phyloP scores from a whole-genome alignment of 2,797 vertebrate species.

The Hyperoplus immaculatus region DNA sequence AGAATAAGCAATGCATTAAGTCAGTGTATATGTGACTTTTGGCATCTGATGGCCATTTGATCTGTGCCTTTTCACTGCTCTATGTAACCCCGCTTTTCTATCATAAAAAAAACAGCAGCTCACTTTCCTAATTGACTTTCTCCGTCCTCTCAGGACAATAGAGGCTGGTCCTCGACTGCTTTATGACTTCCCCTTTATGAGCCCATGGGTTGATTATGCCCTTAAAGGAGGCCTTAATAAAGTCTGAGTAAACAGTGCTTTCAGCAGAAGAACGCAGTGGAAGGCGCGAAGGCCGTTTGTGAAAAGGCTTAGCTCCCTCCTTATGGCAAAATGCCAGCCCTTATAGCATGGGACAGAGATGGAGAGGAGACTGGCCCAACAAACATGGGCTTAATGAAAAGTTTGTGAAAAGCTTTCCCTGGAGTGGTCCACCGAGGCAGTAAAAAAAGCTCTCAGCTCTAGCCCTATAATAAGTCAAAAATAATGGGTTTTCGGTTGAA shows the following conservation, averaged over 20 bases:
- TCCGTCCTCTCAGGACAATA: constrained; percentile 68
- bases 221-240: constrained; percentile 78
- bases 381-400: constrained; percentile 55
- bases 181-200: constrained; percentile 81
- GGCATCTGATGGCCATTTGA: constrained; percentile 33
- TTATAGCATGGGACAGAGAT: constrained; percentile 39
- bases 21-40: constrained; percentile 22
- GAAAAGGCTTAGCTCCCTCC: constrained; percentile 42
- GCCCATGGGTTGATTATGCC: constrained; percentile 64
- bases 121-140: constrained; percentile 78
- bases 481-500: constrained; percentile 9
- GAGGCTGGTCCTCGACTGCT: constrained; percentile 66
- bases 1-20: constrained; percentile 23
- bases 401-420: constrained; percentile 48
- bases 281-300: constrained; percentile 45
- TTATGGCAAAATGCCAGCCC: constrained; percentile 61
- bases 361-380: constrained; percentile 43
- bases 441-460: constrained; percentile 48
- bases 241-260: constrained; percentile 76
- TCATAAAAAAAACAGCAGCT: constrained; percentile 67
- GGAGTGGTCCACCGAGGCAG: constrained; percentile 25
- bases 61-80: constrained; percentile 11
- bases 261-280: constrained; percentile 63
- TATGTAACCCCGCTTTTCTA: constrained; percentile 24
- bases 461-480: background rate